phyloP scores from a whole-genome alignment of 1,140 invertebrate genomes.

The Plectrocnemia conspersa region DNA sequence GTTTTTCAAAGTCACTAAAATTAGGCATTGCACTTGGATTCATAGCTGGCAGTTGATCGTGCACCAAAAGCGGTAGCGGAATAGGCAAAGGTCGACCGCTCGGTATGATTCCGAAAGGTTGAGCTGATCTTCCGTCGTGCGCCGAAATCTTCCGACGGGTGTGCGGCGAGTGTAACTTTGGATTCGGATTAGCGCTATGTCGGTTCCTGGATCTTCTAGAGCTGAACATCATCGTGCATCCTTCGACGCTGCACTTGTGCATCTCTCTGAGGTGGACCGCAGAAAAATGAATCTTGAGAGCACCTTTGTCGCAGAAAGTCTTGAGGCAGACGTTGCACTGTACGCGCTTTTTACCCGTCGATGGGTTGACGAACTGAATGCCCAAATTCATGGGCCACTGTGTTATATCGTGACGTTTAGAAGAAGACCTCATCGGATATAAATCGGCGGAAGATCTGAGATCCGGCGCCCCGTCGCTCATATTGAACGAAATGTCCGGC shows the following conservation, averaged over 20 bases:
- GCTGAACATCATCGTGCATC: constrained; percentile 78
- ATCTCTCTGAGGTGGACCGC: constrained; percentile 82
- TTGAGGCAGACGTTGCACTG: constrained; percentile 98
- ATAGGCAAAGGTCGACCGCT: constrained; percentile 54
- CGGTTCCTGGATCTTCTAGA: constrained; percentile 69
- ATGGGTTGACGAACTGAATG: constrained; percentile 85
- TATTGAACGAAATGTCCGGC: constrained; percentile 36
- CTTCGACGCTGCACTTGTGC: constrained; percentile 73
- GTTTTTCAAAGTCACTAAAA: constrained; percentile 52
- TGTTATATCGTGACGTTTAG: constrained; percentile 34
- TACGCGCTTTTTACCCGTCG: constrained; percentile 92
- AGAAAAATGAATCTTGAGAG: constrained; percentile 98
- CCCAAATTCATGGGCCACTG: constrained; percentile 76
- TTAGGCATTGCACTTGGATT: constrained; percentile 53
- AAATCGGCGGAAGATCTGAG: constrained; percentile 39
- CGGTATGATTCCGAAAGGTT: constrained; percentile 72
- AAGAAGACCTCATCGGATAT: constrained; percentile 29
- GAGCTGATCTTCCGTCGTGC: constrained; percentile 83
- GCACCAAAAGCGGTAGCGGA: constrained; percentile 45
- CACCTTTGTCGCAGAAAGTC: constrained; percentile 99
- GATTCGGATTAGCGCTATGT: constrained; percentile 95
- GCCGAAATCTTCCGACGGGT: constrained; percentile 86
- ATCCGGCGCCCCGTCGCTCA: constrained; percentile 38
- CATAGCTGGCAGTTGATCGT: constrained; percentile 38
- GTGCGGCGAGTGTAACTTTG: constrained; percentile 95